phyloP scores from a whole-genome alignment of 2,797 vertebrate genomes.

The Artibeus jamaicensis region DNA sequence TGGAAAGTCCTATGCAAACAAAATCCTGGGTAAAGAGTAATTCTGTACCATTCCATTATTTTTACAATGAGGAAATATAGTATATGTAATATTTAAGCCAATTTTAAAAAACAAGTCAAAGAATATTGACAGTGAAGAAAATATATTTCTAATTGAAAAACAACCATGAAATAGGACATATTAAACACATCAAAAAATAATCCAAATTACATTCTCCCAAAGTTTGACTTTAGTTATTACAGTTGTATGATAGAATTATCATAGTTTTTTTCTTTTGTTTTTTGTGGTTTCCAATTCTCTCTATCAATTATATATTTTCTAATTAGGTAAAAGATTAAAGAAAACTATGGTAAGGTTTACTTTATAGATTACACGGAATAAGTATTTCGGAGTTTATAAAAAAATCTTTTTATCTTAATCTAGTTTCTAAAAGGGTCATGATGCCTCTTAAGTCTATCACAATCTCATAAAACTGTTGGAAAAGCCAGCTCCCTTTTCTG shows the following conservation, averaged over 20 bases:
- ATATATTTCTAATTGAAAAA: not conserved
- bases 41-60: not conserved
- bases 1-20: not conserved
- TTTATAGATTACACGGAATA: not conserved
- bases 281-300: not conserved
- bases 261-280: not conserved
- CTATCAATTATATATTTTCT: not conserved
- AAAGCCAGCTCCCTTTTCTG: constrained; percentile 1
- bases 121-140: not conserved
- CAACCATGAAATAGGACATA: not conserved
- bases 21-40: not conserved
- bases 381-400: not conserved
- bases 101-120: not conserved
- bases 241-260: not conserved
- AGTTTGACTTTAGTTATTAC: not conserved
- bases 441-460: not conserved
- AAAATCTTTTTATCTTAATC: constrained; percentile 20
- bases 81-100: not conserved
- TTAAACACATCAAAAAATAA: not conserved
- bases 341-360: not conserved
- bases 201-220: not conserved
- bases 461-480: not conserved
- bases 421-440: not conserved
- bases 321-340: not conserved
- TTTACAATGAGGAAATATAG: not conserved